phyloP scores from a whole-genome alignment of 2,888 invertebrate genomes.

The Drosophila conformis region DNA sequence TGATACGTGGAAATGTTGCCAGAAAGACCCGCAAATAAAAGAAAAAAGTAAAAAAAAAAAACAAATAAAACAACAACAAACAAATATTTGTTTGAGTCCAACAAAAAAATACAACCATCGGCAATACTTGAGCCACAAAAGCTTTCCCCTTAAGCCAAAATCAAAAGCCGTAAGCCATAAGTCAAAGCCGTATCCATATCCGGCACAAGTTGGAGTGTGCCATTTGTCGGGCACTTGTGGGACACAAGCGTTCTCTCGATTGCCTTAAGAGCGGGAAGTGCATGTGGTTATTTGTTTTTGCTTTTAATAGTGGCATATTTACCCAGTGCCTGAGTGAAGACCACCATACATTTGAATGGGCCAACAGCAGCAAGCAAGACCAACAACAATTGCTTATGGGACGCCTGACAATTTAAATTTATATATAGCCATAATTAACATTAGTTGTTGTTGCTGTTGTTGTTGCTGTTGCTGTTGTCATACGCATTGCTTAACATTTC shows the following conservation, averaged over 20 bases:
- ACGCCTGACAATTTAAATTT: conserved; percentile 64
- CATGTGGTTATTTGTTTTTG: neutral
- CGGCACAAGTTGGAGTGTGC: conserved; percentile 45
- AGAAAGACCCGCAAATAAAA: neutral
- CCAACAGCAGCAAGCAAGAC: conserved; percentile 16
- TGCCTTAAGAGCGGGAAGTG: conserved; percentile 1
- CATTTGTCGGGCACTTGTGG: conserved; percentile 33
- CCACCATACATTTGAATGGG: conserved; percentile 39
- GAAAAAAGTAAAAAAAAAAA: neutral
- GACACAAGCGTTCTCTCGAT: conserved; percentile 18
- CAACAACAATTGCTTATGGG: conserved; percentile 54
- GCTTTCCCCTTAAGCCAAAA: conserved; percentile 41
- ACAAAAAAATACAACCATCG: conserved; percentile 5
- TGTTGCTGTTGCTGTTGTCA: conserved; percentile 30
- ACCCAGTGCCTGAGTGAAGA: conserved; percentile 46
- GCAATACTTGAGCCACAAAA: conserved; percentile 7
- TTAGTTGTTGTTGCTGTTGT: conserved; percentile 26
- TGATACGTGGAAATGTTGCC: conserved; percentile 18
- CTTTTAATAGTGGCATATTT: conserved; percentile 51
- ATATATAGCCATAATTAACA: conserved; percentile 47
- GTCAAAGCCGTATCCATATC: conserved; percentile 48
- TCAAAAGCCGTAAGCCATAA: conserved; percentile 15
- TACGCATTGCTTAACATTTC: conserved; percentile 68
- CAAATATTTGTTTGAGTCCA: neutral
- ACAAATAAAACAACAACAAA: neutral